phyloP scores from a whole-genome alignment of 2,888 invertebrate species.

The Cephalotes varians region DNA sequence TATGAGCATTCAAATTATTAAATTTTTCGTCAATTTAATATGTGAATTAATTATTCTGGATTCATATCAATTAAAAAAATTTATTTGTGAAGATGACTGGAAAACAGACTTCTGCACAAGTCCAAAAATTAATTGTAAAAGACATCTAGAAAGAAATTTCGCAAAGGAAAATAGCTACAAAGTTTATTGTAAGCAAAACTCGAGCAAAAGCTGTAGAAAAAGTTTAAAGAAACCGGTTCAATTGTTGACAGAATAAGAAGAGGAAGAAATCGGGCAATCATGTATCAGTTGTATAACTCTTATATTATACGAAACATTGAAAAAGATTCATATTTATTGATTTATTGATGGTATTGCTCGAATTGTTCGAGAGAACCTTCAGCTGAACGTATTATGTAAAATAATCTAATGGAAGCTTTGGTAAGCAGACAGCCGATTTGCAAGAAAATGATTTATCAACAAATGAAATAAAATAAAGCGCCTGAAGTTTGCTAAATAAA shows the following conservation, averaged over 20 bases:
- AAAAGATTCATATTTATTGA: neutral
- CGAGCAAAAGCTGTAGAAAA: neutral
- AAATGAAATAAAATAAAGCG: constrained; percentile 3
- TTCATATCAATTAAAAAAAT: no score
- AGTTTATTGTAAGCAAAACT: neutral
- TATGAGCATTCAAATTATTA: no score
- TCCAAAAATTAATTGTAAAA: neutral
- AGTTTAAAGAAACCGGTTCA: neutral
- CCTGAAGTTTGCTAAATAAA: neutral
- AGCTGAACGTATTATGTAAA: neutral
- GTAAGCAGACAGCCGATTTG: neutral
- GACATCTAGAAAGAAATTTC: neutral
- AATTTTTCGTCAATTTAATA: no score
- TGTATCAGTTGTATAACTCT: neutral
- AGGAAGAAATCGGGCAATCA: neutral
- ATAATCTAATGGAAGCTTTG: neutral
- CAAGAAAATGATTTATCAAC: neutral
- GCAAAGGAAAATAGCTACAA: neutral
- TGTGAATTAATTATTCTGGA: no score
- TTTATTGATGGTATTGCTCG: no score
- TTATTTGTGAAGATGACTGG: neutral
- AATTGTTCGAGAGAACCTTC: neutral
- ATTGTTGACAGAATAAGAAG: neutral
- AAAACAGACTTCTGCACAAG: neutral
- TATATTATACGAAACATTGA: neutral